Evolutionary conservation across 92 coral and sea anemone genomes (phyloP), one percentile per base, ranked within the genome.

Genomic region (Parazoanthus darwini): DNA sequence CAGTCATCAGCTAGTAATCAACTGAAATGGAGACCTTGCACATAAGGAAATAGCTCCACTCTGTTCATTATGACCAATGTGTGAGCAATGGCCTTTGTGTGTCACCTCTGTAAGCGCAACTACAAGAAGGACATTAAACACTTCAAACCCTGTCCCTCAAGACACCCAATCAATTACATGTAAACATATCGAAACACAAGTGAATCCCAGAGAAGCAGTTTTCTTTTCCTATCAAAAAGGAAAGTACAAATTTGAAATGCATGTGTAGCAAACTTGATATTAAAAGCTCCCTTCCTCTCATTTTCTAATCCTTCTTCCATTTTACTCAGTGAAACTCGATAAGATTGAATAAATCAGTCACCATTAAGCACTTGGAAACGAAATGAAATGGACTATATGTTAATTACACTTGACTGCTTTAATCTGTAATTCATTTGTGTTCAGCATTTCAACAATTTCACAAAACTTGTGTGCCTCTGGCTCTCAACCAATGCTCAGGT

Each of bases 31-130:
- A 88, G 89, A 85, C 89, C 91, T 91, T 79, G 82, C 86, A 74
- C 63, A 66, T 68, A 46, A 36, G 87, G 87, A 84, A 84, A 84
- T 84, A 84, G 87, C 79, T 71, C 87, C 87, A 84, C 87, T 84
- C 87, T 84, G 87, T 84, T 70, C 87, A 84, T 89, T 78, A 79
- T 42, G 86, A 89, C 90, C 88, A 92, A 92, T 93, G 92, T 94
- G 98, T 95, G 98, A 95, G 98, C 98, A 95, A 95, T 93, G 98
- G 92, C 98, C 98, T 91, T 93, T 93, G 98, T 88, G 98, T 89
- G 92, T 94, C 94, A 92, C 91, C 95, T 93, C 98, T 95, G 98
- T 91, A 93, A 95, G 98, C 95, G 98, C 98, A 95, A 91, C 83
- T 88, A 95, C 98, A 93, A 94, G 94, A 95, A 95, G 95, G 92